These are phyloP conservation scores for Apaloderma vittatum DNA, from an alignment of 2,113 vertebrate genomes.

Conservation along the genomic window DNA sequence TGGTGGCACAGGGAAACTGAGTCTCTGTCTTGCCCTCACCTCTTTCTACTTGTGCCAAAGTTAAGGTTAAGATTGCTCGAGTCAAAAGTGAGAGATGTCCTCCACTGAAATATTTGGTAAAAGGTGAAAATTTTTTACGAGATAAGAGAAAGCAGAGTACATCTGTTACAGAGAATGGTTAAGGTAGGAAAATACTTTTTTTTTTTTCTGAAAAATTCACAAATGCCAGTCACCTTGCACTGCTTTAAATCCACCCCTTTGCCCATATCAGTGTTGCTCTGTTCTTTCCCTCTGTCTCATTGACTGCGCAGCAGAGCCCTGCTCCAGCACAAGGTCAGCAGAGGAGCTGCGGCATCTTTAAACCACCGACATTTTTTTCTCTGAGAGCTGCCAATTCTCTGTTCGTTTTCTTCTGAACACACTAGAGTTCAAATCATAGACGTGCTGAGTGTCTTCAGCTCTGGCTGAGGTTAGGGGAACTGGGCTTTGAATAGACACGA, in stretches of 20 bases:
- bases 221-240: not conserved
- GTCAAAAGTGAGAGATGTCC: not conserved
- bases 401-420: not conserved
- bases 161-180: not conserved
- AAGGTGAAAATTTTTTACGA: not conserved
- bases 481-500: not conserved
- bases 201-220: not conserved
- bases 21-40: not conserved
- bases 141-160: not conserved
- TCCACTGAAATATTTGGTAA: not conserved
- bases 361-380: not conserved
- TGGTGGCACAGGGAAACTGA: not conserved
- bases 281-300: not conserved
- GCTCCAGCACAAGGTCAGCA: not conserved
- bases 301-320: not conserved
- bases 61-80: slow-evolving; percentile 7
- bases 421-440: not conserved
- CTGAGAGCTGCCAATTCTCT: not conserved
- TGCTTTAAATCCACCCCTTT: not conserved
- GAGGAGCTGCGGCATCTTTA: not conserved
- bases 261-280: not conserved
- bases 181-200: not conserved
- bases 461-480: not conserved
- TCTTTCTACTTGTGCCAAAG: not conserved
- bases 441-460: not conserved